Percentiles rank a stretch among this genome's conserved stretches.
Evolutionary conservation across 2,797 vertebrate species (phyloP).

Genomic region (Acanthurus leucopareius): DNA sequence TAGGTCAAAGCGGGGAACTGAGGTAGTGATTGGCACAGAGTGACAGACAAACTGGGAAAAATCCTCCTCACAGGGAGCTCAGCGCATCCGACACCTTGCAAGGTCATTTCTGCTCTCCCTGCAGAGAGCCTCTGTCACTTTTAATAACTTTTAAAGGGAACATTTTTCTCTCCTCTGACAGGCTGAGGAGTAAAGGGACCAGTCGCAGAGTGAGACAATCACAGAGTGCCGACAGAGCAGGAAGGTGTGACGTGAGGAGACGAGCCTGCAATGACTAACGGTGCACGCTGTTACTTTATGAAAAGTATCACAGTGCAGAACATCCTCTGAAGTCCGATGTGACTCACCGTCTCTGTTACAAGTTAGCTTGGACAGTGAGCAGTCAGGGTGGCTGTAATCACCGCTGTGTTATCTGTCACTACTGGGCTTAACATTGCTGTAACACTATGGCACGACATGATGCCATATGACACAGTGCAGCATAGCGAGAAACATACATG

Average conservation of each 20-base stretch:
- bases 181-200: constrained; percentile 62
- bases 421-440: neutral
- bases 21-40: constrained; percentile 29
- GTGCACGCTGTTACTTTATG: constrained; percentile 22
- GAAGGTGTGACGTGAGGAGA: constrained; percentile 67
- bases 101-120: constrained; percentile 71
- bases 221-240: constrained; percentile 58
- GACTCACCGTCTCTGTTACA: constrained; percentile 16
- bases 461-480: constrained; percentile 3
- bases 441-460: neutral
- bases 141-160: constrained; percentile 76
- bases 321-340: constrained; percentile 34
- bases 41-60: constrained; percentile 41
- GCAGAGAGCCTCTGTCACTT: constrained; percentile 74
- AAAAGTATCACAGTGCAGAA: constrained; percentile 26
- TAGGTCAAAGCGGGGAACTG: constrained; percentile 39
- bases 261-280: constrained; percentile 41
- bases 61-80: constrained; percentile 49
- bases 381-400: constrained; percentile 9
- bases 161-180: constrained; percentile 62
- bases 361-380: constrained; percentile 23
- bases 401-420: constrained; percentile 19
- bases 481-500: neutral
- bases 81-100: constrained; percentile 58
- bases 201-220: constrained; percentile 64